Percentiles rank a stretch among this genome's conserved stretches.
phyloP scores from a whole-genome alignment of 2,797 vertebrate species.

The Liparis tanakae region DNA sequence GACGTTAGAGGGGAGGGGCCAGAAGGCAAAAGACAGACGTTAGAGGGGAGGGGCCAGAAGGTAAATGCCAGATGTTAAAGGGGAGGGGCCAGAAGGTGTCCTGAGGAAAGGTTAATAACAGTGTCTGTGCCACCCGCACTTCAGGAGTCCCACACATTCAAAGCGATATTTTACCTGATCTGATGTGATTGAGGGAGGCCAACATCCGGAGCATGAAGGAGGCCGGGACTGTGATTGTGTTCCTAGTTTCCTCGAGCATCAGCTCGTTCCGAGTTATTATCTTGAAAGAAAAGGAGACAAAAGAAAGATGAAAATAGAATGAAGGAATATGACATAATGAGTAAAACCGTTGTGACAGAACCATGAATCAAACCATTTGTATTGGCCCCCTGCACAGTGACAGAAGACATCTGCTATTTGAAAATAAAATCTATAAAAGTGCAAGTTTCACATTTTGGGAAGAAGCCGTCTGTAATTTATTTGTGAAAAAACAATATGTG shows the following conservation, averaged over 20 bases:
- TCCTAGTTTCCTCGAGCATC: conserved; percentile 98
- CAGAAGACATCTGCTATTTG: background rate
- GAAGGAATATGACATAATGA: background rate
- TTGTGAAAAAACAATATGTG: too few relatives aligned
- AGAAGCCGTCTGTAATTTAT: background rate
- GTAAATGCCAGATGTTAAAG: conserved; percentile 6
- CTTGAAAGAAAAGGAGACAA: conserved; percentile 71
- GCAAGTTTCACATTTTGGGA: background rate
- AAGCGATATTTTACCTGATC: conserved; percentile 69
- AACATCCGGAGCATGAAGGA: conserved; percentile 99
- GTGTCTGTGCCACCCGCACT: too few relatives aligned
- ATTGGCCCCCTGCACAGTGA: too few relatives aligned
- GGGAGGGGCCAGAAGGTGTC: background rate
- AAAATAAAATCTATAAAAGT: background rate
- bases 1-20: background rate
- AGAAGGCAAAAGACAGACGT: conserved; percentile 2
- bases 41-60: background rate
- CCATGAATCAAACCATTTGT: background rate
- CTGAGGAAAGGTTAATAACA: background rate
- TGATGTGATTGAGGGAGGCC: conserved; percentile 92
- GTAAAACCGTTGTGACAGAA: background rate
- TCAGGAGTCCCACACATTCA: background rate
- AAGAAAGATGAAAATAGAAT: background rate
- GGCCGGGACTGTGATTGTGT: conserved; percentile 98
- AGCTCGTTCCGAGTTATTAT: conserved; percentile 97